A percentile compares a stretch with the other conserved stretches of the same genome.
phyloP scores from a whole-genome alignment of 2,113 vertebrate species.

The Geococcyx californianus region DNA sequence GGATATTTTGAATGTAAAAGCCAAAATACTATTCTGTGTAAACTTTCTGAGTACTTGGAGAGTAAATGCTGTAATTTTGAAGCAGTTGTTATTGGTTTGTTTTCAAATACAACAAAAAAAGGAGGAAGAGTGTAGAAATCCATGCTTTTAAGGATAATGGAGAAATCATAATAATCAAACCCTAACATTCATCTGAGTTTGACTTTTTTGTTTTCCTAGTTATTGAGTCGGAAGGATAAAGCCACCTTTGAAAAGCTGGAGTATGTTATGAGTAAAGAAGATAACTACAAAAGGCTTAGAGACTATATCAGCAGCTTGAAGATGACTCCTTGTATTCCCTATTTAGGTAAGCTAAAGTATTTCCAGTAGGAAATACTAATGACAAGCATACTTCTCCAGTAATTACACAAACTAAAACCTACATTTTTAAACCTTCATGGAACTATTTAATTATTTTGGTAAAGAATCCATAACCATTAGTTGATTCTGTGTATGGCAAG shows the following conservation, averaged over 20 bases:
- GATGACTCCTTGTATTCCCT: slow-evolving; percentile 98
- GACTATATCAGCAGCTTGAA: slow-evolving; percentile 97
- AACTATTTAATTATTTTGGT: neutral
- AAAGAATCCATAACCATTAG: neutral
- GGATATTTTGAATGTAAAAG: neutral
- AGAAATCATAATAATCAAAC: neutral
- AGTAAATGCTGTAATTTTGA: neutral
- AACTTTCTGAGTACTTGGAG: neutral
- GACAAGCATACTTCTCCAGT: neutral
- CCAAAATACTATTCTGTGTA: neutral
- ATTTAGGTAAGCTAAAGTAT: slow-evolving; percentile 85
- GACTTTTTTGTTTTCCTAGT: slow-evolving; percentile 72
- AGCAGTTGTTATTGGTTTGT: no score
- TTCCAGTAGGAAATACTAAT: neutral
- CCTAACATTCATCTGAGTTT: neutral
- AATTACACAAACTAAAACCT: neutral
- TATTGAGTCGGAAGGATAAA: slow-evolving; percentile 97
- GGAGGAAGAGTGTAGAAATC: neutral
- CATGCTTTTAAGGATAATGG: neutral
- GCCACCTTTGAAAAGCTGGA: slow-evolving; percentile 94
- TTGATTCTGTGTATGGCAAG: neutral
- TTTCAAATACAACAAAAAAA: no score
- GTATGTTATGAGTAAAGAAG: slow-evolving; percentile 98
- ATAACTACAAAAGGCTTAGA: slow-evolving; percentile 97
- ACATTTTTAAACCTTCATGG: neutral